phyloP scores from a whole-genome alignment of 64 coral and sea anemone species.

The Montipora sp. region DNA sequence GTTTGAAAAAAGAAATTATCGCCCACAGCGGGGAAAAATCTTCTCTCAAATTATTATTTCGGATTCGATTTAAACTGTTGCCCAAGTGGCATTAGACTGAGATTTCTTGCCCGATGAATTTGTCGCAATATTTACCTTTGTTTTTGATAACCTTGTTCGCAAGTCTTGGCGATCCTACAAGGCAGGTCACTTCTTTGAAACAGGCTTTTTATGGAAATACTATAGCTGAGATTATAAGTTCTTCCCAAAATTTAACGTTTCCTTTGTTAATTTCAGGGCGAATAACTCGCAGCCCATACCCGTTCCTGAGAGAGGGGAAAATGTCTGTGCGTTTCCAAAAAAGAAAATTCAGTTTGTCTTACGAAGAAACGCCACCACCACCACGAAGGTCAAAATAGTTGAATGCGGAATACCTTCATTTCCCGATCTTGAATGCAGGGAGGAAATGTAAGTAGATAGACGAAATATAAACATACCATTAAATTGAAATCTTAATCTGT shows the following conservation, averaged over 20 bases:
- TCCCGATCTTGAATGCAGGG: conserved; percentile 21
- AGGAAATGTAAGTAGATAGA: conserved; percentile 42
- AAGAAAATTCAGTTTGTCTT: background rate
- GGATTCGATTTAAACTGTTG: background rate
- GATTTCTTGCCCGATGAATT: conserved; percentile 9
- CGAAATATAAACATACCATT: background rate
- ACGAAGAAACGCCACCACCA: conserved; percentile 37
- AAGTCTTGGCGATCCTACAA: background rate
- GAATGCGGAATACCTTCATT: conserved; percentile 42
- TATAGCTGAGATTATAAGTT: background rate
- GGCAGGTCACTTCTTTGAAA: background rate
- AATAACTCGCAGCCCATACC: background rate
- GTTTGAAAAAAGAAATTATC: background rate
- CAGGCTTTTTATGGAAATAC: background rate
- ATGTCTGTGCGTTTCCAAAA: conserved; percentile 61
- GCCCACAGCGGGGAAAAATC: too few species aligned
- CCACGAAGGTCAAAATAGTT: background rate
- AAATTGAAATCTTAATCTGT: too few species aligned
- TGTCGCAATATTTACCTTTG: background rate
- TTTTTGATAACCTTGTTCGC: background rate
- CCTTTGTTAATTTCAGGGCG: background rate
- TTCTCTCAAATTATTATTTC: background rate
- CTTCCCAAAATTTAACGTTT: background rate
- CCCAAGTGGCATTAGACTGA: background rate
- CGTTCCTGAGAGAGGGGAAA: conserved; percentile 36